These are phyloP conservation scores for Ashinkailepas kermadecensis DNA, from an alignment of 2,888 invertebrate genomes.

Conservation along the genomic window DNA sequence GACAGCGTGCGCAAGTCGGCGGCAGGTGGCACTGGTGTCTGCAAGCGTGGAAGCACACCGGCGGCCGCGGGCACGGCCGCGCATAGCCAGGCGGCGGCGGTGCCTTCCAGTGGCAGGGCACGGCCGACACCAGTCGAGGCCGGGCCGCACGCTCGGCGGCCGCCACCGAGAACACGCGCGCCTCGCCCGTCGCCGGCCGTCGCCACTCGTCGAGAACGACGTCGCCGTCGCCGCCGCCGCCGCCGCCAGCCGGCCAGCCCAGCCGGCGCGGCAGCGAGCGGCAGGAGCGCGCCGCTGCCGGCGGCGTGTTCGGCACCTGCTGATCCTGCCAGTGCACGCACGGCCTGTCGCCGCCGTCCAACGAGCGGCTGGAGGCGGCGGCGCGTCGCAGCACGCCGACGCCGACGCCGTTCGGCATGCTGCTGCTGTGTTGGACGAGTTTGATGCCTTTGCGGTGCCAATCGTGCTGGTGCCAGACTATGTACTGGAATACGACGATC, in stretches of 20 bases:
- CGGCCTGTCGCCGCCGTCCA: background rate
- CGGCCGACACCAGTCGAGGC: background rate
- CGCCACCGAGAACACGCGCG: background rate
- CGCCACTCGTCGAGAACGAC: background rate
- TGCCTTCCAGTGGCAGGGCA: background rate
- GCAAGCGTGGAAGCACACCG: background rate
- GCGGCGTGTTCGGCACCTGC: background rate
- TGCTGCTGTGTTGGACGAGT: background rate
- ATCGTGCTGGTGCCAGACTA: conserved; percentile 10
- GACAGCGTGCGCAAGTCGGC: conserved; percentile 4
- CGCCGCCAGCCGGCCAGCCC: background rate
- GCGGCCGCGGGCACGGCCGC: background rate
- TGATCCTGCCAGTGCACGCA: background rate
- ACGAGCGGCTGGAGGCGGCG: background rate
- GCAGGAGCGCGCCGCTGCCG: too few relatives aligned
- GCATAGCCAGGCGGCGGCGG: background rate
- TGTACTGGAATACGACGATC: background rate
- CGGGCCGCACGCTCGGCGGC: background rate
- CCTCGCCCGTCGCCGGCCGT: background rate
- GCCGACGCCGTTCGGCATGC: background rate
- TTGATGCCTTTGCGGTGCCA: background rate
- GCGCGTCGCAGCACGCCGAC: background rate
- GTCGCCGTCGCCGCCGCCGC: background rate
- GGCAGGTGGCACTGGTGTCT: background rate
- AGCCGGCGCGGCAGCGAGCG: background rate